phyloP scores from a whole-genome alignment of 2,888 invertebrate species.

The Dysmachus trigonus region DNA sequence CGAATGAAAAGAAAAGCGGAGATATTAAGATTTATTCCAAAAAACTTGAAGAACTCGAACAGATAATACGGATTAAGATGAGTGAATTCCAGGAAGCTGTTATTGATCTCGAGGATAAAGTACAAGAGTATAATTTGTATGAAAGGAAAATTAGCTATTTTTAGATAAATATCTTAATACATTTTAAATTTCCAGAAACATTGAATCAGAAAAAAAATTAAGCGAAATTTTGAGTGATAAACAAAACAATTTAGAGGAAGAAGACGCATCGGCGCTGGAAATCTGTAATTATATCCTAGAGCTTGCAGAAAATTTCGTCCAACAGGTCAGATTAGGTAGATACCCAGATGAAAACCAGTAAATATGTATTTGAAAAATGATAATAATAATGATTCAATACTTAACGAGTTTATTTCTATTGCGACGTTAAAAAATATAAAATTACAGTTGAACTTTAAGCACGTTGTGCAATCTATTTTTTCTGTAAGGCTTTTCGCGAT shows the following conservation, averaged over 20 bases:
- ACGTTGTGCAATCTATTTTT: conserved; percentile 17
- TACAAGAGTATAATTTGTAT: background rate
- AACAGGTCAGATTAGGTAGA: background rate
- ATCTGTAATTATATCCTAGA: background rate
- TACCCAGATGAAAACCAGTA: background rate
- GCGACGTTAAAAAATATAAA: background rate
- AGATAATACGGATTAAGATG: background rate
- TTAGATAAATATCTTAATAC: background rate
- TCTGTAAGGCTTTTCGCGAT: conserved; percentile 65
- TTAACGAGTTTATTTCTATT: background rate
- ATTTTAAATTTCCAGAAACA: background rate
- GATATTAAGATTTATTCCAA: conserved; percentile 33
- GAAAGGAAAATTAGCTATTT: background rate
- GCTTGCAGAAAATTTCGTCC: background rate
- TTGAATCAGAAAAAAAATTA: background rate
- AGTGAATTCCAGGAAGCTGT: background rate
- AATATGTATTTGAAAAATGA: background rate
- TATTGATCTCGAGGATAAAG: background rate
- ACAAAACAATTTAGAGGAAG: background rate
- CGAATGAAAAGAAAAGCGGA: conserved; percentile 23
- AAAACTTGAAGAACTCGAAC: background rate
- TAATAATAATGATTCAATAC: background rate
- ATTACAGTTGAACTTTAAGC: background rate
- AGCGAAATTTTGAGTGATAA: background rate
- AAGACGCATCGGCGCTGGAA: background rate